Percentiles rank a stretch among this genome's conserved stretches.
phyloP scores from a whole-genome alignment of 2,797 vertebrate genomes.

The Carduelis carduelis region DNA sequence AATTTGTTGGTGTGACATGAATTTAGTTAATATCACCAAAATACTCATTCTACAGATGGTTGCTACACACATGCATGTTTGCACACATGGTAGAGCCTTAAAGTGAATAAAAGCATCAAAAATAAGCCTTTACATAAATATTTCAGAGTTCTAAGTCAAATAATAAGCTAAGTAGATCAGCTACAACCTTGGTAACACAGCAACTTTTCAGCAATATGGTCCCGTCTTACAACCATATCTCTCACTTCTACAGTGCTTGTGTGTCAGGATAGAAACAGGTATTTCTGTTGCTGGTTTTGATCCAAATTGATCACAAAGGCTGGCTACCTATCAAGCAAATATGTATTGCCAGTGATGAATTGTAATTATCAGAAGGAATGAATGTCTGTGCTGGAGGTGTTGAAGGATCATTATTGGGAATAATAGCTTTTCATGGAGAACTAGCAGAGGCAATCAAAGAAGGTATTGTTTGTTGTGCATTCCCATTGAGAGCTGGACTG shows the following conservation, averaged over 20 bases:
- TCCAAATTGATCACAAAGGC: not conserved
- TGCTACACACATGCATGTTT: not conserved
- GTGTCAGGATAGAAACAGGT: not conserved
- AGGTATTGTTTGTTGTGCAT: not conserved
- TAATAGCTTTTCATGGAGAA: not conserved
- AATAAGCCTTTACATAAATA: not conserved
- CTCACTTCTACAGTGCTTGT: not conserved
- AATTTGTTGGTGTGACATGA: not conserved
- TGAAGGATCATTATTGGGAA: not conserved
- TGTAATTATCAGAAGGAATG: conserved; percentile 3
- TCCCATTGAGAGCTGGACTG: not conserved
- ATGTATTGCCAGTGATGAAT: not conserved
- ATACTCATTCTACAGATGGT: not conserved
- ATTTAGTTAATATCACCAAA: not conserved
- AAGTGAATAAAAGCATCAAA: not conserved
- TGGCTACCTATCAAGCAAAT: not conserved
- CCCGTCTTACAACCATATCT: not conserved
- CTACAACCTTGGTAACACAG: not conserved
- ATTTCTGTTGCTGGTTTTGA: not conserved
- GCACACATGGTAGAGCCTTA: not conserved
- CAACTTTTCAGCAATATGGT: not conserved
- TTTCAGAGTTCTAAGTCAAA: not conserved
- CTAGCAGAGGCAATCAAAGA: not conserved
- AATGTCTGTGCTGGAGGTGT: not conserved
- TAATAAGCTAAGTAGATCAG: not conserved